Percentiles rank a stretch among this genome's conserved stretches.
Conservation (phyloP, 2,113 vertebrate genomes). For the Chaenocephalus aceratus region DNA sequence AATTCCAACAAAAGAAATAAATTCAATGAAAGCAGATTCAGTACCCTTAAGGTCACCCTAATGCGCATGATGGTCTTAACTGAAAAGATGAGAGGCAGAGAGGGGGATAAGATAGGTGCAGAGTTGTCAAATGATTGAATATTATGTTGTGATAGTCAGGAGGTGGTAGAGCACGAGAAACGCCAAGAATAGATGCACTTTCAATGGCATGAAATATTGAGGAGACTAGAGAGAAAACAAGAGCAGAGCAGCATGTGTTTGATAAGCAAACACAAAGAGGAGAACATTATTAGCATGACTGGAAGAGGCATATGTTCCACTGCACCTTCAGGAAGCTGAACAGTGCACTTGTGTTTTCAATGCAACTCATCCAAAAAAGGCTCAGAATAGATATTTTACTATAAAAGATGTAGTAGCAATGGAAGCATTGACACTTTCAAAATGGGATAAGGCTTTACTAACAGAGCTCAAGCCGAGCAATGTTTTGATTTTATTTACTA, state of each 20-base stretch:
- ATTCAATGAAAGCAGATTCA: background rate
- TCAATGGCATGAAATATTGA: conserved; percentile 80
- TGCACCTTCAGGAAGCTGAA: conserved; percentile 19
- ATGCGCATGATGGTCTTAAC: conserved; percentile 7
- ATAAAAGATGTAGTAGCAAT: too few species aligned
- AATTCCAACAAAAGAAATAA: background rate
- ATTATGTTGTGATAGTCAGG: conserved; percentile 76
- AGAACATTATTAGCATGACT: conserved; percentile 60
- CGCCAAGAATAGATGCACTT: conserved; percentile 77
- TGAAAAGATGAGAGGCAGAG: conserved; percentile 28
- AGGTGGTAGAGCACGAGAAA: conserved; percentile 61
- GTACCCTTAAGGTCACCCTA: conserved; percentile 30
- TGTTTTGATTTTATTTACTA: background rate
- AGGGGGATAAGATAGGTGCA: conserved; percentile 45
- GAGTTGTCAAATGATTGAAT: conserved; percentile 64
- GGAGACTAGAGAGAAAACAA: conserved; percentile 68
- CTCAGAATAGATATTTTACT: background rate
- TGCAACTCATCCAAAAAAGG: background rate
- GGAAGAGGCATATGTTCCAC: conserved; percentile 35
- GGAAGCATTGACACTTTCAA: background rate
- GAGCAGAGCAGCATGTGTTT: conserved; percentile 71
- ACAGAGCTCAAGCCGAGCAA: background rate
- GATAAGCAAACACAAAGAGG: conserved; percentile 69
- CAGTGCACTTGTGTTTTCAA: background rate
- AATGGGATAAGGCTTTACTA: background rate